Base-by-base conservation (phyloP, 2,888 invertebrate species). In the Chloroclystis v-ata region DNA sequence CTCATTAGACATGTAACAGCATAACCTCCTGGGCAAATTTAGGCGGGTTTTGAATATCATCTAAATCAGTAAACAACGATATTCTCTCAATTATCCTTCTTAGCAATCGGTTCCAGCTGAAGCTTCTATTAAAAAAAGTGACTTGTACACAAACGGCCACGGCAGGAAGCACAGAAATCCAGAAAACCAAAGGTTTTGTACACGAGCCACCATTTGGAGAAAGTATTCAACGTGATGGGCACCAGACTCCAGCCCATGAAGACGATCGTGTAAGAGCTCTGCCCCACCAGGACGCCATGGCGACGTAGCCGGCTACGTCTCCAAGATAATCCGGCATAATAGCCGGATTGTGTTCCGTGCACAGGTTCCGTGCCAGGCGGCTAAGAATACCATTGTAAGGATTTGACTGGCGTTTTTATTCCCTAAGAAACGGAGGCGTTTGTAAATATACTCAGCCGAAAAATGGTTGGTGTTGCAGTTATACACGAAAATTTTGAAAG, bases 311-410 rank as follows among this genome's bases (percentile, higher is more conserved):
- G n/a, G n/a, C n/a, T n/a, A n/a, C n/a, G 93, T 94, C 67, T 98
- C 97, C 69, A 94, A 47, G 95, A 90, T 89, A 99, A 99, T 35
- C 95, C 94, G 67, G 95, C 88, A 73, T 97, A 99, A 71, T 99
- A 99, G 0, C 99, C 98, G 7, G 95, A 92, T 71, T 97, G 95
- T 42, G 96, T 92, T 8, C 99, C 99, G n/a, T n/a, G n/a, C n/a
- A n/a, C n/a, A n/a, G n/a, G n/a, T n/a, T n/a, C n/a, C n/a, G 78
- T 99, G 99, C 99, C 99, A 99, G 0, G 97, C 69, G 0, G 99
- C 97, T 28, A 99, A 90, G 81, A 98, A 99, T 0, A 92, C 46
- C 29, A 99, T 82, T 0, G 98, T 95, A 0, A 91, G 89, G 0
- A 91, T 85, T 76, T 99, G 98, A 54, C 98, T 98, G 1, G 92